These are phyloP conservation scores for Cathartes aura DNA, from an alignment of 2,113 vertebrate species.

Conservation along the genomic window DNA sequence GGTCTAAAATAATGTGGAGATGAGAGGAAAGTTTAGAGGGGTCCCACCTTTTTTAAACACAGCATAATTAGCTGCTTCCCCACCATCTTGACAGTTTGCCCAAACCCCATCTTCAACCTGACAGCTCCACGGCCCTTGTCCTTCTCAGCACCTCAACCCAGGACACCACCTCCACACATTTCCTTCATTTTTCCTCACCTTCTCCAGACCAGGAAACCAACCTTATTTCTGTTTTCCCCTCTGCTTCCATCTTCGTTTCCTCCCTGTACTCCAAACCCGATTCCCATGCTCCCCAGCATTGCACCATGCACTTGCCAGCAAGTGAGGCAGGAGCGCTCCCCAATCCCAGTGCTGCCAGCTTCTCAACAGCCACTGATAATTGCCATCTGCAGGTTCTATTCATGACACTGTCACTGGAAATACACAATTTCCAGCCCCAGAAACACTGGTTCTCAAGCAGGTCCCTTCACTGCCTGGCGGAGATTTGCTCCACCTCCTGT, in stretches of 20 bases:
- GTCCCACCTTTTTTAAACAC: not conserved
- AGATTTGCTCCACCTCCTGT: not conserved
- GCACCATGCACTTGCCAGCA: not conserved
- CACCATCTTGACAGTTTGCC: not conserved
- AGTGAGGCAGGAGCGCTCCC: accelerated
- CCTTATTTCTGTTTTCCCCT: not conserved
- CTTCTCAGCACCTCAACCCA: not conserved
- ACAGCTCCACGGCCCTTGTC: not conserved
- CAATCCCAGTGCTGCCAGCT: not conserved
- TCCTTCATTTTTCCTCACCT: not conserved
- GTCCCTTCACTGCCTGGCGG: not conserved
- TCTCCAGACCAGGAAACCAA: not conserved
- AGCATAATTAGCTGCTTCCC: not conserved
- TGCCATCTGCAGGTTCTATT: not conserved
- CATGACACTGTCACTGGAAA: not conserved
- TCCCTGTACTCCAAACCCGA: too few species aligned
- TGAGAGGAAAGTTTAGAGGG: not conserved
- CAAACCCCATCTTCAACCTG: not conserved
- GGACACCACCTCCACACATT: not conserved
- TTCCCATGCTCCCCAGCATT: not conserved
- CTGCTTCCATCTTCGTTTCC: not conserved
- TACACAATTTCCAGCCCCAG: not conserved
- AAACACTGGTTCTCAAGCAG: not conserved
- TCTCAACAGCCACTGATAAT: not conserved
- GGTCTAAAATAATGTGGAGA: not conserved